Base-by-base conservation (phyloP, 2,113 vertebrate genomes). In the Paraplagusia blochii region DNA sequence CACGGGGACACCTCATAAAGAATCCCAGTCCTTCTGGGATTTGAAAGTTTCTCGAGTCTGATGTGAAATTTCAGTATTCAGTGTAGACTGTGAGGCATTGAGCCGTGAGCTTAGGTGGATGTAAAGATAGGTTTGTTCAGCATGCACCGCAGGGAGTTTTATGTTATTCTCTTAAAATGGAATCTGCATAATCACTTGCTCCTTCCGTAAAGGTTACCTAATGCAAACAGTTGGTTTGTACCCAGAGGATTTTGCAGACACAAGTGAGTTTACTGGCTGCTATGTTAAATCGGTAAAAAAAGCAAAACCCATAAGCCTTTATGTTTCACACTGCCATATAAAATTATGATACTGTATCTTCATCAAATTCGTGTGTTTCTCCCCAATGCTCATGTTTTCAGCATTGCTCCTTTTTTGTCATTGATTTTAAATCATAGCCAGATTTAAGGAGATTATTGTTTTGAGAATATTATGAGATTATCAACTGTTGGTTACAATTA, bases 81-180 rank as follows among this genome's bases (percentile, higher is more conserved):
- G 47, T 58, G 58, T 29, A 48, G 2, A 14, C 65, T 58, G 16
- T 9, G 1, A 50, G 46, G 59, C 42, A 74, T 73, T 57, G 38
- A 44, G 43, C 44, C 54, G 34, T 49, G 66, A 47, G 54, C 34
- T 62, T 66, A 67, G 53, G 64, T 70, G 74, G 55, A 81, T 69
- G 44, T 60, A 60, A 79, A 75, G 62, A 66, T 59, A 63, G 58
- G 54, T 67, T 77, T 71, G 69, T 76, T 73, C 52, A 56, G 33
- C 42, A 52, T 53, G 67, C 56, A 45, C 76, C 57, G 33, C 22
- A 52, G 64, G 74, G 72, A 76, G 8, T 7, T 66, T 5, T 49
- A 48, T 4, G n/a, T 51, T 61, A 34, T 60, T 62, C 44, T 72
- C 15, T 65, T 63, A 63, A 63, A 74, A 61, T 59, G 50, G 53